Evolutionary conservation across 2,888 invertebrate genomes (phyloP).

Genomic region (Drosophila quasianomalipes): DNA sequence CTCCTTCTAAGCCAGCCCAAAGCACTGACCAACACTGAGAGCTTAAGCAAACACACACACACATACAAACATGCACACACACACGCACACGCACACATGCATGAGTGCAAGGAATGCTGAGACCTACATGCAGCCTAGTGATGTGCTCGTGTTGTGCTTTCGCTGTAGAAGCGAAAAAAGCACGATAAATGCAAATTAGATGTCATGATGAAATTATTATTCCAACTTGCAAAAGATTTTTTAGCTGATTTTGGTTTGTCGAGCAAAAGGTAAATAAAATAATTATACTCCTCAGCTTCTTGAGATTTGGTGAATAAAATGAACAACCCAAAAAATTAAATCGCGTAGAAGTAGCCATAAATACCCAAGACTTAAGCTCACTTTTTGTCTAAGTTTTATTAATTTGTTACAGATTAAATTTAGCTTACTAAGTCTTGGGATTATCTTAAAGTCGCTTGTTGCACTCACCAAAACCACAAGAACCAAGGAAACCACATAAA

Average conservation of each 20-base stretch:
- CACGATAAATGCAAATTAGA: background rate
- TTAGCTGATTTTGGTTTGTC: background rate
- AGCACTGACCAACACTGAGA: constrained; percentile 1
- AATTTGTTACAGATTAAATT: background rate
- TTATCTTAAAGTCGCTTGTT: background rate
- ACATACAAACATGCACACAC: background rate
- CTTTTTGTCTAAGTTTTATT: no score
- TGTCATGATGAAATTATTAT: background rate
- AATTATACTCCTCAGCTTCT: background rate
- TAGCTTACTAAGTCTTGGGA: background rate
- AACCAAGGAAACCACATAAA: background rate
- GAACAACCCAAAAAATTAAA: background rate
- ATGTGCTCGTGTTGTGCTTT: background rate
- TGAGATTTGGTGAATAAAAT: background rate
- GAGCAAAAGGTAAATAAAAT: background rate
- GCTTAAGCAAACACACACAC: background rate
- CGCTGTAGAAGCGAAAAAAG: background rate
- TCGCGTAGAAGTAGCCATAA: background rate
- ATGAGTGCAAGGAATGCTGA: constrained; percentile 1
- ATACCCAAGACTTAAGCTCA: background rate
- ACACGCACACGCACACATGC: background rate
- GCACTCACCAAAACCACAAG: background rate
- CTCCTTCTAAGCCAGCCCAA: background rate
- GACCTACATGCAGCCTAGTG: background rate
- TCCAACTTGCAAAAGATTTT: background rate